Percentiles rank a stretch among this genome's conserved stretches.
Conservation (phyloP, 2,113 vertebrate species). For the Calonectris borealis region DNA sequence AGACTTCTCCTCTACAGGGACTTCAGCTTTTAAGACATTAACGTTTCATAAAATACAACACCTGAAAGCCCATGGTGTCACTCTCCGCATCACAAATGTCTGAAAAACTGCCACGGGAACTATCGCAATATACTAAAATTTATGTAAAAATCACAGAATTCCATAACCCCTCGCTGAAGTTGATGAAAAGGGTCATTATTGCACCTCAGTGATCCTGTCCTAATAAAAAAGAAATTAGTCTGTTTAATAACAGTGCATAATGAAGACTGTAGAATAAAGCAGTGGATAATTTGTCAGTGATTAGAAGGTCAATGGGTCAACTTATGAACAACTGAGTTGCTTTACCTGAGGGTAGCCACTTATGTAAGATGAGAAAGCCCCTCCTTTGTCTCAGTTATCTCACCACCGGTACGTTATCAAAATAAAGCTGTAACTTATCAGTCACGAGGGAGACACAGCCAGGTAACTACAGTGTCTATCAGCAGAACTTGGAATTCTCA, state of each 20-base stretch:
- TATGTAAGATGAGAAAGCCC: slow-evolving; percentile 75
- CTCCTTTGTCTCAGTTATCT: slow-evolving; percentile 68
- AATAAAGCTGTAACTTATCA: slow-evolving; percentile 55
- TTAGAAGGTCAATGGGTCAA: slow-evolving; percentile 90
- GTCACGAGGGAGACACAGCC: slow-evolving; percentile 17
- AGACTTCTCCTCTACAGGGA: fast-evolving
- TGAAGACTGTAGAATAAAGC: slow-evolving; percentile 43
- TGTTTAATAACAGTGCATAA: slow-evolving; percentile 64
- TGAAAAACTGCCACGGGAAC: not conserved
- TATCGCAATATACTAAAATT: fast-evolving
- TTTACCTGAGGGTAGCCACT: slow-evolving; percentile 84
- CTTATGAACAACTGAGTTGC: slow-evolving; percentile 83
- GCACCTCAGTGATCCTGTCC: slow-evolving; percentile 28
- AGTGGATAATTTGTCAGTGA: slow-evolving; percentile 88
- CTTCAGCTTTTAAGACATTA: not conserved
- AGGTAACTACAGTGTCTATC: not conserved
- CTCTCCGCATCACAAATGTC: fast-evolving
- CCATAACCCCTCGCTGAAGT: not conserved
- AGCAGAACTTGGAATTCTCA: not conserved
- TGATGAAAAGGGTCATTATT: slow-evolving; percentile 8
- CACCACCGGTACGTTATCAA: slow-evolving; percentile 50
- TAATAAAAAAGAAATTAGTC: slow-evolving; percentile 53
- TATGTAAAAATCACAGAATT: not conserved
- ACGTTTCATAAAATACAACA: not conserved
- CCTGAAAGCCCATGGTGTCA: not conserved